Percentiles rank a stretch among this genome's conserved stretches.
Evolutionary conservation across 2,888 invertebrate genomes (phyloP).

Genomic region (Mechanitis mazaeus): DNA sequence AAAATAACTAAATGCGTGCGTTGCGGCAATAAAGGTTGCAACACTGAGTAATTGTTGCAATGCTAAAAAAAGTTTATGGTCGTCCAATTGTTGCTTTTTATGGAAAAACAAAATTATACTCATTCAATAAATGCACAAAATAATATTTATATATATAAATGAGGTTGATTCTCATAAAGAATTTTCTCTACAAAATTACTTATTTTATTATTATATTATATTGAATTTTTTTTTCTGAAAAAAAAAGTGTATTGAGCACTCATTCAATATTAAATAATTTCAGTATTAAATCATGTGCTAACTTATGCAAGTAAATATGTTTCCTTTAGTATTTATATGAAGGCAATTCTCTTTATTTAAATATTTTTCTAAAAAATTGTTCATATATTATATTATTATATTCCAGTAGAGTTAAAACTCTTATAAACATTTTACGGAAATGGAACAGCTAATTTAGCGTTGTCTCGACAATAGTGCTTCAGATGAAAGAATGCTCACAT

Average conservation of each 20-base stretch:
- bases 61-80: neutral
- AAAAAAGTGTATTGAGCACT: too few relatives aligned
- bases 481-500: neutral
- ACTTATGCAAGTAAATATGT: too few relatives aligned
- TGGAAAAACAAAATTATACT: too few relatives aligned
- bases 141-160: too few relatives aligned
- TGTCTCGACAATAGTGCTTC: conserved; percentile 1
- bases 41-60: conserved; percentile 52
- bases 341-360: too few relatives aligned
- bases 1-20: conserved; percentile 39
- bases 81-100: neutral
- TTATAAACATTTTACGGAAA: neutral
- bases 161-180: neutral
- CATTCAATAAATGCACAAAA: neutral
- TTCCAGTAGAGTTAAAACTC: neutral
- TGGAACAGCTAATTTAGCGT: conserved; percentile 2
- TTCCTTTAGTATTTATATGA: too few relatives aligned
- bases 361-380: too few relatives aligned
- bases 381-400: neutral
- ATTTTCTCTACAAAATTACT: neutral
- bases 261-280: too few relatives aligned
- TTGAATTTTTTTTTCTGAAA: too few relatives aligned
- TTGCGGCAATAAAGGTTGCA: conserved; percentile 44
- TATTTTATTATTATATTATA: too few relatives aligned
- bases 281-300: too few relatives aligned